Evolutionary conservation across 2,797 vertebrate genomes (phyloP).

Genomic region (Carduelis carduelis): DNA sequence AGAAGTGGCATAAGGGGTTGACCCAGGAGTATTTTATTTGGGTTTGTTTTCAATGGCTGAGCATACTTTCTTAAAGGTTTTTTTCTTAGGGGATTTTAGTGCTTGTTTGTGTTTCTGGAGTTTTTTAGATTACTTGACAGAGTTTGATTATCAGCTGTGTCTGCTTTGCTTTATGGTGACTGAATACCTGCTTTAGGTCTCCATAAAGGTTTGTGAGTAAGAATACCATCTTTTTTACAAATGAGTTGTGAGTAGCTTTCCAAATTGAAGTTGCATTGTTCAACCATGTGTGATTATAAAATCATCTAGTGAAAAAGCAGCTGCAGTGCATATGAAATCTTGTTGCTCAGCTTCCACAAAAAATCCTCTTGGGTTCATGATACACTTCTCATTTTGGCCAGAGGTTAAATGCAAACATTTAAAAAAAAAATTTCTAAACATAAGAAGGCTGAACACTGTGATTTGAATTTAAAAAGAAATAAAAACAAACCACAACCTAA

Average conservation of each 20-base stretch:
- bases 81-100: fast-evolving
- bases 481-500: not conserved
- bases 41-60: not conserved
- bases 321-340: not conserved
- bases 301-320: not conserved
- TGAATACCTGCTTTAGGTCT: not conserved
- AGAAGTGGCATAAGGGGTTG: not conserved
- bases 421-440: not conserved
- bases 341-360: not conserved
- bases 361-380: not conserved
- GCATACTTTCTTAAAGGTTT: not conserved
- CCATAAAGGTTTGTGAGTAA: not conserved
- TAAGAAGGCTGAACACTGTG: not conserved
- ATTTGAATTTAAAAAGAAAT: not conserved
- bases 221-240: not conserved
- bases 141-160: not conserved
- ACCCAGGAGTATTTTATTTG: not conserved
- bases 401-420: not conserved
- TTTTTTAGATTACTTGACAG: not conserved
- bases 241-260: not conserved
- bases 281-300: not conserved
- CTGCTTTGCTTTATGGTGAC: not conserved
- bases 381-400: not conserved
- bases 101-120: not conserved
- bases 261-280: not conserved